Conservation (phyloP, 2,888 invertebrate species). For the Linhomoeus sp. region DNA sequence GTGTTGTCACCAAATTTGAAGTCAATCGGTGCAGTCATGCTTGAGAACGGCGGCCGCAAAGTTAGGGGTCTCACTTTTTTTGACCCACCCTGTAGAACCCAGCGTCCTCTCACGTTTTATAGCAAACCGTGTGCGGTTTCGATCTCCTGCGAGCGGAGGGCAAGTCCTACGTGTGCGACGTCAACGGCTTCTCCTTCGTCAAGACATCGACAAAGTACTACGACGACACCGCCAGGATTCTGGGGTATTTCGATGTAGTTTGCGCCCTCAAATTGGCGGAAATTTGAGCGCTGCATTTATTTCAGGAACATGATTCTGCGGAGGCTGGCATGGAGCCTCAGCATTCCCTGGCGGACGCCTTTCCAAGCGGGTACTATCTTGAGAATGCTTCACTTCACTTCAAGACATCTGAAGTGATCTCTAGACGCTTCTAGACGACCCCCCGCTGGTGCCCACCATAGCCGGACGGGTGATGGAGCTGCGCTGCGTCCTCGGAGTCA, state of each 20-base stretch:
- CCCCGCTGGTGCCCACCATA: constrained; percentile 93
- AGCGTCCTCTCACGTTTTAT: no score
- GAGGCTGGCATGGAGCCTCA: constrained; percentile 76
- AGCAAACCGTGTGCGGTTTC: constrained; percentile 96
- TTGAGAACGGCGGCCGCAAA: no score
- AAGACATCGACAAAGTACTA: constrained; percentile 99
- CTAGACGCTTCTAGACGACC: constrained; percentile 51
- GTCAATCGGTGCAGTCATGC: no score
- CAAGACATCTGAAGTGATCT: no score
- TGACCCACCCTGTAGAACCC: no score
- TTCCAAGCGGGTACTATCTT: constrained; percentile 42
- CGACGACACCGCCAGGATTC: constrained; percentile 87
- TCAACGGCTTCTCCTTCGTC: constrained; percentile 98
- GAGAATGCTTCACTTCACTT: no score
- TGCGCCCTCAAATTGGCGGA: no score
- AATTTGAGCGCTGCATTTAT: no score
- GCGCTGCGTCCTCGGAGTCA: constrained; percentile 87
- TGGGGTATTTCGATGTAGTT: no score
- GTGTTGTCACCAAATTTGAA: no score
- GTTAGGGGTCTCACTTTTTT: no score
- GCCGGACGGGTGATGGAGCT: constrained; percentile 89
- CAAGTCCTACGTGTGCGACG: constrained; percentile 96
- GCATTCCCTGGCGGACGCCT: constrained; percentile 91
- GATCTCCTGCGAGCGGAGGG: constrained; percentile 90
- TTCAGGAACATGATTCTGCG: constrained; percentile 69